Conservation (phyloP, 2,797 vertebrate species). For the Naso thynnoides region DNA sequence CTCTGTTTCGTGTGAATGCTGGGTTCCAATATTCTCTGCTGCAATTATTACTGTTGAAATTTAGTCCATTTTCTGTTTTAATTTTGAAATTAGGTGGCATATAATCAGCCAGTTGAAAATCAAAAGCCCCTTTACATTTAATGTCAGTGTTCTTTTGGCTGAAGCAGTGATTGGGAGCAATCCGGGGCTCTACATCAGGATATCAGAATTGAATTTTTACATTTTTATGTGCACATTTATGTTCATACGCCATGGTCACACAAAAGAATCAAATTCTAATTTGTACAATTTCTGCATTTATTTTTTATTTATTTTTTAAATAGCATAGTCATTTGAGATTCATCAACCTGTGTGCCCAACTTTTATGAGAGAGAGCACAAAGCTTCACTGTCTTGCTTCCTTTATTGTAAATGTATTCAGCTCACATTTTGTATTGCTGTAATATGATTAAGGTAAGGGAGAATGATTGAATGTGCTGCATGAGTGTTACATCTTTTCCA, state of each 20-base stretch:
- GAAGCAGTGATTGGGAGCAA: neutral
- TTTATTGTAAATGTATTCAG: neutral
- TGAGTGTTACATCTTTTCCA: constrained; percentile 46
- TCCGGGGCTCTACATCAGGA: neutral
- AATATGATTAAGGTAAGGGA: neutral
- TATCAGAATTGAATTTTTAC: neutral
- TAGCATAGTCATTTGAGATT: neutral
- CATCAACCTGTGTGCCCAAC: neutral
- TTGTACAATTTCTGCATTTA: too few relatives aligned
- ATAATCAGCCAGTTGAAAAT: neutral
- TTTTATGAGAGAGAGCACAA: neutral
- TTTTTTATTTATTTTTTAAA: neutral
- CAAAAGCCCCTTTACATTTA: neutral
- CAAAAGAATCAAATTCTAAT: neutral
- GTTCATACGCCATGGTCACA: neutral
- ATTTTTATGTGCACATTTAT: neutral
- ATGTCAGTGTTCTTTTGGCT: neutral
- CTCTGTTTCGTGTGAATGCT: neutral
- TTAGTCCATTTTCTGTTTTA: neutral
- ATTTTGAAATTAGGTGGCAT: neutral
- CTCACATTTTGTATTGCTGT: neutral
- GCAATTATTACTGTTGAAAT: neutral
- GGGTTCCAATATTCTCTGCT: too few relatives aligned
- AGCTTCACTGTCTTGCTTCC: neutral
- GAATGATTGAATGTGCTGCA: neutral